Conservation (phyloP, 1,140 invertebrate genomes). For the Pollicipes pollicipes region DNA sequence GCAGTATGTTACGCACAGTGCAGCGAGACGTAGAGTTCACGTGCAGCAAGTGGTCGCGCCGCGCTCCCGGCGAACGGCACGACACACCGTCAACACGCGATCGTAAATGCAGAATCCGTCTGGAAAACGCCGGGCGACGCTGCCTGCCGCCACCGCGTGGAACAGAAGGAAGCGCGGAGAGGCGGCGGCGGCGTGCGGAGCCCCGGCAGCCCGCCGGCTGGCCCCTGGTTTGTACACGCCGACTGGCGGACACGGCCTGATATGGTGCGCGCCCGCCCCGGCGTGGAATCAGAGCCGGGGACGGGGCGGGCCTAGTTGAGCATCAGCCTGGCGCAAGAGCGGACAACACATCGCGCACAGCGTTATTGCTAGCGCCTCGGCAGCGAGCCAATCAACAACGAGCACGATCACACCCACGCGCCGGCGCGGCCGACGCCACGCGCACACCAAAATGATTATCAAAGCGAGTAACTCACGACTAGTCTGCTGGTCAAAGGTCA, state of each 20-base stretch:
- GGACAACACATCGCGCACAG: neutral
- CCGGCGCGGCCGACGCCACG: too few relatives aligned
- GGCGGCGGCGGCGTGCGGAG: neutral
- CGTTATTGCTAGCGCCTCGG: neutral
- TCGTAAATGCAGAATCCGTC: neutral
- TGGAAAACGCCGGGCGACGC: neutral
- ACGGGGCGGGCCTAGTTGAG: neutral
- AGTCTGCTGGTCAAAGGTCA: neutral
- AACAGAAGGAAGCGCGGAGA: neutral
- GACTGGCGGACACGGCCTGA: neutral
- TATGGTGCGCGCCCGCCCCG: neutral
- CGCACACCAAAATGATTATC: neutral
- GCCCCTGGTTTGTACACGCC: neutral
- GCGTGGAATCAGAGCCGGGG: neutral
- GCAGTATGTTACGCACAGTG: neutral
- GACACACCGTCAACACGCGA: too few relatives aligned
- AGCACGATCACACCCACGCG: too few relatives aligned
- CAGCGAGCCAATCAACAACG: neutral
- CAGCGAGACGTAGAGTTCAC: too few relatives aligned
- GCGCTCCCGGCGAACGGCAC: too few relatives aligned
- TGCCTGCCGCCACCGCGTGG: neutral
- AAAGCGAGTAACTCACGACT: neutral
- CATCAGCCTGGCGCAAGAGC: neutral
- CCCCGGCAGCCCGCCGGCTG: too few relatives aligned
- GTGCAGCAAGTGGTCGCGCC: too few relatives aligned